A percentile compares a stretch with the other conserved stretches of the same genome.
These are phyloP conservation scores for Dysidea cf. avara DNA, from an alignment of 37 sponge, comb jelly and placozoan species.

Conservation along the genomic window DNA sequence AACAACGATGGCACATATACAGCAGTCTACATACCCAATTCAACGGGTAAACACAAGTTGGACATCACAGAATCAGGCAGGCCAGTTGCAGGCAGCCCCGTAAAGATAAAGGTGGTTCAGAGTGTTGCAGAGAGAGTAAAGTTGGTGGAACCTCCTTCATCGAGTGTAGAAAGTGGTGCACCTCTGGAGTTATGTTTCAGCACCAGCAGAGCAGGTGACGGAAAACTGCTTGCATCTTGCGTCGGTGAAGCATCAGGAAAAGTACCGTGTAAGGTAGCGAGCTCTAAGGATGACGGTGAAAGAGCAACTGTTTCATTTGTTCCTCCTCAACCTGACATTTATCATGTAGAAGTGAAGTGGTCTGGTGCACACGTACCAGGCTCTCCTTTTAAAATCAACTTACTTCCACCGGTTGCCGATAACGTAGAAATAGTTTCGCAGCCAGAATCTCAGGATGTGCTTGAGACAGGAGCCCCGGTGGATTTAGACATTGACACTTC, in stretches of 20 bases:
- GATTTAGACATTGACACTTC: slow-evolving; percentile 34
- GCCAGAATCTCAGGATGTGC: slow-evolving; percentile 35
- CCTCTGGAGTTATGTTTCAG: slow-evolving; percentile 36
- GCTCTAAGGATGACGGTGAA: not conserved
- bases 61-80: slow-evolving; percentile 41
- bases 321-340: slow-evolving; percentile 45
- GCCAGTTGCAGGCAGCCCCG: slow-evolving; percentile 54
- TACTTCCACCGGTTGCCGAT: slow-evolving; percentile 40
- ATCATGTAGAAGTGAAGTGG: slow-evolving; percentile 59
- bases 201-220: slow-evolving; percentile 57
- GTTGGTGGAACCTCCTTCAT: too few relatives aligned
- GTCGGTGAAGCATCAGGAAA: slow-evolving; percentile 54
- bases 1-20: slow-evolving; percentile 43
- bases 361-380: slow-evolving; percentile 42
- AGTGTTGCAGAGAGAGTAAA: slow-evolving; percentile 17
- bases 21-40: slow-evolving; percentile 42
- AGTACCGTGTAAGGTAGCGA: slow-evolving; percentile 31
- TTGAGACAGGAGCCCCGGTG: slow-evolving; percentile 44
- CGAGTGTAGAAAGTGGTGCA: too few relatives aligned
- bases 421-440: slow-evolving; percentile 4
- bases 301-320: slow-evolving; percentile 35
- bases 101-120: slow-evolving; percentile 17
- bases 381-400: slow-evolving; percentile 73
- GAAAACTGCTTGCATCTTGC: slow-evolving; percentile 44
- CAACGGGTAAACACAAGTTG: slow-evolving; percentile 47